Evolutionary conservation across 2,888 invertebrate species (phyloP), one percentile per base, ranked within the genome.

Genomic region (Diarsia rubi): DNA sequence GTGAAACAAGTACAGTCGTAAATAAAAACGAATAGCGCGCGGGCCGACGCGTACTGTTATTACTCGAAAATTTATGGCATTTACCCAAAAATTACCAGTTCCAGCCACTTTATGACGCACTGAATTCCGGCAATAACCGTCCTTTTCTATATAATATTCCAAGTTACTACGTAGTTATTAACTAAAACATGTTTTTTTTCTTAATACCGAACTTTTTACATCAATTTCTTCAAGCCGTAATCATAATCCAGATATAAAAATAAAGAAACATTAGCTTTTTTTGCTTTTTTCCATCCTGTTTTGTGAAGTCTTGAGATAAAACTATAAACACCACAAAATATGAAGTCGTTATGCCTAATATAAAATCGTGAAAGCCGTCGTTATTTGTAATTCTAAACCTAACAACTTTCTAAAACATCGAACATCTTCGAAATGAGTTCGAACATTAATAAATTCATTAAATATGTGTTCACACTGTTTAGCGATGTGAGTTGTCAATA

Each of bases 1-100:
- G 93, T 95, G 95, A 95, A 94, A 94, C 95, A 94, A 96, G 96
- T 95, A 94, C 92, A 93, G 94, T 94, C 95, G 93, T 96, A 96
- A 96, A 96, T 95, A 96, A 95, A 95, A 94, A 90, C 89, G 93
- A 95, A 95, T 94, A 95, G 95, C 95, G 92, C 93, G 91, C 92
- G 90, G 91, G 90, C 92, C 93, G 93, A 94, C 93, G 92, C 92
- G 90, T 91, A 93, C 93, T 93, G 94, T 94, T 94, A 94, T 94
- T 95, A 93, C 91, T 91, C 90, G 89, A 89, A 91, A 94, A 95
- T 95, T 94, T 95, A 95, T 94, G 90, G 92, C 92, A 91, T 94
- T 93, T 93, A 91, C 93, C 92, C 91, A 94, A 95, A 95, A 95
- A 94, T 94, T 94, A 93, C 93, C 92, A 91, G 92, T 92, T 93